These are phyloP conservation scores for Polydesmus complanatus DNA, from an alignment of 2,888 invertebrate species.

Conservation along the genomic window DNA sequence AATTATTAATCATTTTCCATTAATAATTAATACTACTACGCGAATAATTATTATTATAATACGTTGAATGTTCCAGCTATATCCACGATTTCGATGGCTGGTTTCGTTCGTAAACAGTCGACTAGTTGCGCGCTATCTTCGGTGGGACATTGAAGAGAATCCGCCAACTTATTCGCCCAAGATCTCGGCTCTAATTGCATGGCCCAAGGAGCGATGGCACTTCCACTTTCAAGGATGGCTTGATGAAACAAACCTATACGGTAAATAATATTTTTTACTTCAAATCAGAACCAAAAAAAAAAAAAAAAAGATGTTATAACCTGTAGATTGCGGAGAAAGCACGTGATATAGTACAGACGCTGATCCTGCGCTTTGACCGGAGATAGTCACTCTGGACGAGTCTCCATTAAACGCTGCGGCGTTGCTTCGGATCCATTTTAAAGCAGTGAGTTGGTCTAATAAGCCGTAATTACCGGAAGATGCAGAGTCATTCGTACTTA, in stretches of 20 bases:
- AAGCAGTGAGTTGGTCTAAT: background rate
- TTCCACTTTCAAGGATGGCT: background rate
- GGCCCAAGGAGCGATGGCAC: background rate
- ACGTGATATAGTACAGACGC: background rate
- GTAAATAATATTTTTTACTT: background rate
- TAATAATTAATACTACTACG: background rate
- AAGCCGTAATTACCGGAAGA: constrained; percentile 3
- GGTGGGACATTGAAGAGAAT: background rate
- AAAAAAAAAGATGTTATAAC: background rate
- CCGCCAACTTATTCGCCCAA: background rate
- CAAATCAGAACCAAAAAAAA: too few species aligned
- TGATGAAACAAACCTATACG: constrained; percentile 1
- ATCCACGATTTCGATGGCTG: background rate
- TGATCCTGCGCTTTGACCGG: background rate
- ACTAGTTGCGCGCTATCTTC: background rate
- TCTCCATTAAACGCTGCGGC: background rate
- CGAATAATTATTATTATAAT: background rate
- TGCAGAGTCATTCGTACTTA: background rate
- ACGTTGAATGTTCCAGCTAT: background rate
- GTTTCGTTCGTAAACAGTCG: background rate
- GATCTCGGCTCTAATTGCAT: background rate
- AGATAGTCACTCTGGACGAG: background rate
- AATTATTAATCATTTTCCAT: background rate
- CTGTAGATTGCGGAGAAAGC: background rate
- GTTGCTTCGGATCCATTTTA: background rate